Base-by-base conservation (phyloP, 1,140 invertebrate genomes). In the Cydia amplana region DNA sequence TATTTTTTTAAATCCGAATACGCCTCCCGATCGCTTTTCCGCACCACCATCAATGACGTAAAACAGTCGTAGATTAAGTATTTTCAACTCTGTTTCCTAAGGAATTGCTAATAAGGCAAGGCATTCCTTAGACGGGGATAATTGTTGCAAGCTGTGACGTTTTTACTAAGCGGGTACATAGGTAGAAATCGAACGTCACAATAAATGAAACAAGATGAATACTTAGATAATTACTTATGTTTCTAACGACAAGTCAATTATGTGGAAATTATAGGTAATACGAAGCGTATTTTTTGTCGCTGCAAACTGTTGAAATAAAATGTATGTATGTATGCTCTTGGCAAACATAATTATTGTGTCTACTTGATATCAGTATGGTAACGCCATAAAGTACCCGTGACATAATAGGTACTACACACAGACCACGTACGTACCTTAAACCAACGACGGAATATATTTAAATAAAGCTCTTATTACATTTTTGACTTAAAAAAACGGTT, bases 71-170 rank as follows among this genome's bases (percentile, higher is more conserved):
- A 18, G 28, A 6, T 65, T 70, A 32, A 70, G 43, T 70, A 70
- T 70, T 43, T 70, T 67, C n/a, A 67, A 60, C 2, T 18, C 4
- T 25, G n/a, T 43, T 70, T 70, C 32, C 65, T 18, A 36, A 70
- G 2, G 32, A 36, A n/a, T 16, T 20, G 12, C 18, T 65, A 36
- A 32, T 67, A 16, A 64, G 63, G 23, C 64, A 32, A 60, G 55
- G 51, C 20, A 60, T 60, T 60, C 55, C 55, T 60, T 60, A 60
- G 18, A 60, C 10, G 18, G 55, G 20, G 18, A 60, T 60, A 23
- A 60, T 60, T 7, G 20, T 60, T 60, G 55, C 55, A 60, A 12
- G 55, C 20, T 60, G 55, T 60, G 55, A 60, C 55, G 55, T 60
- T 20, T 18, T 55, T 60, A n/a, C 16, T 18, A 1, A 51, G 46